phyloP scores from a whole-genome alignment of 1,140 invertebrate genomes.

The Lucilia cuprina region DNA sequence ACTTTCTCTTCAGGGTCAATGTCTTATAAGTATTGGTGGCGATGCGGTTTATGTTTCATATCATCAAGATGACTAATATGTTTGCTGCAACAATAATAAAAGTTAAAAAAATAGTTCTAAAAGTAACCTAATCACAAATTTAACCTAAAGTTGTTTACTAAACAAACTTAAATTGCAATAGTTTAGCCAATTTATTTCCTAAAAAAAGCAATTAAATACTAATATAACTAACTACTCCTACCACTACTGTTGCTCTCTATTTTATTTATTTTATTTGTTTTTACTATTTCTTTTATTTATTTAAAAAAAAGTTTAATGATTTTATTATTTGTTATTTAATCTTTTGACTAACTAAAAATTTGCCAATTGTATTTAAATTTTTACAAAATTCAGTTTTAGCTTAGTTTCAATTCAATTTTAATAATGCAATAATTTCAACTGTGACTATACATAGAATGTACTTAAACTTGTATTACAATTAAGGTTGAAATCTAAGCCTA shows the following conservation, averaged over 20 bases:
- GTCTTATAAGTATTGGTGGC: conserved; percentile 92
- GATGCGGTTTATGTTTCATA: conserved; percentile 82
- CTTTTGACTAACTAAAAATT: background rate
- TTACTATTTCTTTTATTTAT: background rate
- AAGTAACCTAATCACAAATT: conserved; percentile 56
- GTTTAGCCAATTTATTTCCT: conserved; percentile 5
- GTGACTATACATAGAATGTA: conserved; percentile 22
- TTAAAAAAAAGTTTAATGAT: background rate
- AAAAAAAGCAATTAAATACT: background rate
- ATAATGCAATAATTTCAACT: background rate
- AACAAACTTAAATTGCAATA: background rate
- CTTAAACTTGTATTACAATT: background rate
- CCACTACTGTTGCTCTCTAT: background rate
- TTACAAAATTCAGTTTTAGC: background rate
- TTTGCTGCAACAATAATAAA: conserved; percentile 50
- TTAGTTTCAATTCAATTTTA: background rate
- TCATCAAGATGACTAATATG: conserved; percentile 59
- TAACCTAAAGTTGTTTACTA: conserved; percentile 52
- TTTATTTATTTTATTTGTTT: background rate
- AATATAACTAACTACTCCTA: background rate
- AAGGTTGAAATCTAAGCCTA: background rate
- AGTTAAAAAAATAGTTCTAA: conserved; percentile 37
- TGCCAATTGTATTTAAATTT: background rate
- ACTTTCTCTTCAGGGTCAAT: conserved; percentile 77
- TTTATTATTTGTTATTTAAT: background rate